Conservation (phyloP, 2,797 vertebrate genomes). For the Menidia menidia region DNA sequence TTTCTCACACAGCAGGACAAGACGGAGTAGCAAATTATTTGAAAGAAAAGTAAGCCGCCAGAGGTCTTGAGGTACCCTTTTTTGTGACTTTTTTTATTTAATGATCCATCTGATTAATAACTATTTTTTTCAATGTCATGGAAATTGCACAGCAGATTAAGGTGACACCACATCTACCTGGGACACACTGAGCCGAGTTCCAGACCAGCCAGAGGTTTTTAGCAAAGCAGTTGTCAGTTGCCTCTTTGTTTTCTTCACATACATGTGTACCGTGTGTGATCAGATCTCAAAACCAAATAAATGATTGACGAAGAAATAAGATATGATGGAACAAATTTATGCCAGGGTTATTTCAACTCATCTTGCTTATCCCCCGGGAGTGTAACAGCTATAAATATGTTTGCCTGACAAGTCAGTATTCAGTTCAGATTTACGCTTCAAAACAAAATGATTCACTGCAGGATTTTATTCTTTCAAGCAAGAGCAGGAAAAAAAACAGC, state of each 20-base stretch:
- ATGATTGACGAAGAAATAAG: slow-evolving; percentile 30
- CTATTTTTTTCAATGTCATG: neutral
- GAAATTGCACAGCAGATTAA: slow-evolving; percentile 10
- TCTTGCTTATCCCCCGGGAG: slow-evolving; percentile 11
- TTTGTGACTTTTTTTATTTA: no score
- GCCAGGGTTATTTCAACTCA: slow-evolving; percentile 28
- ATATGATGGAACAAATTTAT: slow-evolving; percentile 29
- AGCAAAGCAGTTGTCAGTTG: neutral
- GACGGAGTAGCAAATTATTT: no score
- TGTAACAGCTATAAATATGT: slow-evolving; percentile 9
- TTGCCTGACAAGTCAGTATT: slow-evolving; percentile 27
- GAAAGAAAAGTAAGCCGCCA: no score
- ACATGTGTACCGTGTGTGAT: slow-evolving; percentile 19
- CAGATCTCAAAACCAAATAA: slow-evolving; percentile 31
- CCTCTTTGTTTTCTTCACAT: neutral
- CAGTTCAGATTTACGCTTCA: slow-evolving; percentile 43
- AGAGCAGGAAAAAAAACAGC: slow-evolving; percentile 45
- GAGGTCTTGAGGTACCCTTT: no score
- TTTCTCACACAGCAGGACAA: neutral
- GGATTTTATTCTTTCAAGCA: slow-evolving; percentile 58
- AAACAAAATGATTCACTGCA: slow-evolving; percentile 54
- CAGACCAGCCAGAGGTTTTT: neutral
- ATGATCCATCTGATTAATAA: no score
- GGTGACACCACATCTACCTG: slow-evolving; percentile 15
- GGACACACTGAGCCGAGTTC: slow-evolving; percentile 15